Evolutionary conservation across 2,113 vertebrate genomes (phyloP).

Genomic region (Pyxicephalus adspersus): DNA sequence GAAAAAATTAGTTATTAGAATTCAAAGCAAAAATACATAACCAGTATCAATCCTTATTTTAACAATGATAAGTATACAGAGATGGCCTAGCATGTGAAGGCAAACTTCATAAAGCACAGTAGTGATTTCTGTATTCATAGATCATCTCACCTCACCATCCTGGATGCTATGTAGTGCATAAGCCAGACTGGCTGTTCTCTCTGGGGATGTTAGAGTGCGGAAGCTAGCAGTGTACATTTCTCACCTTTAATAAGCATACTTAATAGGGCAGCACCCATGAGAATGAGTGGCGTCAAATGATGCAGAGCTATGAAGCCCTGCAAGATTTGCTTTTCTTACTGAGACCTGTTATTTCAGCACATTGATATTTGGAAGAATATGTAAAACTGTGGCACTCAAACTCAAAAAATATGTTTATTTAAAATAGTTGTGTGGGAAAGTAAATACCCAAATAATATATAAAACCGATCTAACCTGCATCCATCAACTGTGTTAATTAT

Average conservation of each 20-base stretch:
- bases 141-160: constrained; percentile 13
- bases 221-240: constrained; percentile 44
- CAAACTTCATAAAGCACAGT: not conserved
- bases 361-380: too few relatives aligned
- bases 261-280: constrained; percentile 46
- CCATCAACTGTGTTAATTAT: too few relatives aligned
- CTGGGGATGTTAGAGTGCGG: constrained; percentile 37
- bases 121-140: constrained; percentile 3
- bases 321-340: not conserved
- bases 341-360: not conserved
- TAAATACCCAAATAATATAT: too few relatives aligned
- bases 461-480: too few relatives aligned
- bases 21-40: too few relatives aligned
- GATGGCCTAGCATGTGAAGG: not conserved
- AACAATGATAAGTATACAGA: too few relatives aligned
- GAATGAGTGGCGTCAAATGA: constrained; percentile 8
- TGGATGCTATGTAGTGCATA: constrained; percentile 7
- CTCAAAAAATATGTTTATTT: too few relatives aligned
- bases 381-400: too few relatives aligned
- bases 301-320: not conserved
- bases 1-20: too few relatives aligned
- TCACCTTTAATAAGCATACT: constrained; percentile 54
- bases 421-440: too few relatives aligned
- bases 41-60: too few relatives aligned
- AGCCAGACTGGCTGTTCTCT: constrained; percentile 21